phyloP scores from a whole-genome alignment of 2,888 invertebrate genomes.

The Zele albiditarsus region DNA sequence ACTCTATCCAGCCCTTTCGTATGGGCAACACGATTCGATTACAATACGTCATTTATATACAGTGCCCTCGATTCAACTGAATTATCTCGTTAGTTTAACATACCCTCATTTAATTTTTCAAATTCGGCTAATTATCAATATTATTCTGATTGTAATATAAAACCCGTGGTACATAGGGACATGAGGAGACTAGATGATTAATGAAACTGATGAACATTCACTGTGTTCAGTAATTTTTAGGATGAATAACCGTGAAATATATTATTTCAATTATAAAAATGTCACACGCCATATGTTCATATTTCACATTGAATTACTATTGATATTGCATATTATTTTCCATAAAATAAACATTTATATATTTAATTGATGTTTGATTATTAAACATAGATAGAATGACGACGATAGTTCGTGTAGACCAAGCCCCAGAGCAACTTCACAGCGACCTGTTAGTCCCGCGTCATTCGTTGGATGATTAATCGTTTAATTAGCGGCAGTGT shows the following conservation, averaged over 20 bases:
- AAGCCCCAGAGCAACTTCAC: conserved; percentile 45
- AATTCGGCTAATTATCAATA: no score
- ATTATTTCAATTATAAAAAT: no score
- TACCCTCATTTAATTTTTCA: conserved; percentile 36
- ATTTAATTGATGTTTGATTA: conserved; percentile 41
- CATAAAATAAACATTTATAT: neutral
- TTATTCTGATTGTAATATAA: no score
- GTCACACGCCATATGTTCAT: no score
- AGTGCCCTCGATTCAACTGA: conserved; percentile 20
- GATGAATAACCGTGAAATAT: no score
- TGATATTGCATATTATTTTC: neutral
- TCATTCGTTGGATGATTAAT: conserved; percentile 71
- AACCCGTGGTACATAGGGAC: no score
- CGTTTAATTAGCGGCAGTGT: conserved; percentile 71
- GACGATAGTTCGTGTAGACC: neutral
- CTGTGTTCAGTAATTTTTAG: no score
- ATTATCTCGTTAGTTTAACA: conserved; percentile 42
- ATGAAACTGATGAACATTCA: neutral
- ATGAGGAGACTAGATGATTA: no score
- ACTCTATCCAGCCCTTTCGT: neutral
- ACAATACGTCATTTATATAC: conserved; percentile 60
- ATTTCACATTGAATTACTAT: neutral
- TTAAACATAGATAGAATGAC: conserved; percentile 4
- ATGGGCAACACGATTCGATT: conserved; percentile 62
- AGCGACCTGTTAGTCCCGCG: conserved; percentile 65